Evolutionary conservation across 2,113 vertebrate species (phyloP).

Genomic region (Corvus cornix): DNA sequence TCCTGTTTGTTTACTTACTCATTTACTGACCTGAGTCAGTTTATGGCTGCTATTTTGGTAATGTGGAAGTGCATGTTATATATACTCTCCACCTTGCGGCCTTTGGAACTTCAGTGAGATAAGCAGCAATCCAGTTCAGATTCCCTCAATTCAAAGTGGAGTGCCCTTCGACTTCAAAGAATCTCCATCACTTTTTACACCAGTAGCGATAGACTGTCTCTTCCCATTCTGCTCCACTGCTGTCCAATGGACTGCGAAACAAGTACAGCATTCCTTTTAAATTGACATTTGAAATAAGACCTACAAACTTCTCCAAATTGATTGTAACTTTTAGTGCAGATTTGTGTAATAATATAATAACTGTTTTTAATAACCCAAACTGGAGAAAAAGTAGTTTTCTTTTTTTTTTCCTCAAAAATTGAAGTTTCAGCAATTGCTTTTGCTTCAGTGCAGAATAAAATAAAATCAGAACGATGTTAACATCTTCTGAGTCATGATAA

Average conservation of each 20-base stretch:
- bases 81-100: background rate
- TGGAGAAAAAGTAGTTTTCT: background rate
- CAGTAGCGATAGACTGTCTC: background rate
- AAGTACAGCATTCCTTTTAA: background rate
- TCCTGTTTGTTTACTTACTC: background rate
- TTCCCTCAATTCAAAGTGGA: background rate
- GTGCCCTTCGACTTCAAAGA: background rate
- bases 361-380: background rate
- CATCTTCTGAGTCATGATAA: background rate
- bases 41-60: slow-evolving; percentile 2
- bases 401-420: background rate
- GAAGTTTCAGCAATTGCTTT: background rate
- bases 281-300: background rate
- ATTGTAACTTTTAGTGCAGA: background rate
- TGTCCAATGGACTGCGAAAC: background rate
- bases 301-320: background rate
- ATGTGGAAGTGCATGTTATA: background rate
- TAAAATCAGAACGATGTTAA: background rate
- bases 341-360: background rate
- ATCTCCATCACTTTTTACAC: background rate
- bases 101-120: slow-evolving; percentile 34
- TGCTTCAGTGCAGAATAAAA: background rate
- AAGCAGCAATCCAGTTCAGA: background rate
- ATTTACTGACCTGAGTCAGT: background rate
- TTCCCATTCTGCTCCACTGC: background rate